phyloP scores from a whole-genome alignment of 1,140 invertebrate species.

The Hetaerina americana region DNA sequence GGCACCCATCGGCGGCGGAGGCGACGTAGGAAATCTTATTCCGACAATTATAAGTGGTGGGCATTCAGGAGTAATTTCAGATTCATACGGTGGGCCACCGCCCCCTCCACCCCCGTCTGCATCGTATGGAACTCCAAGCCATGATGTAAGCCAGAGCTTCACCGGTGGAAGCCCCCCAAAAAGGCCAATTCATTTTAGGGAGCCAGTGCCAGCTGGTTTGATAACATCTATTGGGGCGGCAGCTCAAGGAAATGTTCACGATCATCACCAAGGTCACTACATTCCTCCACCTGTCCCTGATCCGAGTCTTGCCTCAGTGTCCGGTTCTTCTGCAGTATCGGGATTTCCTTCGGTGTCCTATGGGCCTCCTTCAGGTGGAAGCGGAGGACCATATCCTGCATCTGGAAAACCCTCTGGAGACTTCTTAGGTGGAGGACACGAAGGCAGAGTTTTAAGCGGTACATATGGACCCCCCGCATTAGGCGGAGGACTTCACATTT shows the following conservation, averaged over 20 bases:
- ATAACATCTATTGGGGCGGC: constrained; percentile 42
- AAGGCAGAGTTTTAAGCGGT: background rate
- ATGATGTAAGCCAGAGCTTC: background rate
- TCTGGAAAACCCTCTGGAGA: background rate
- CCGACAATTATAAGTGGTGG: background rate
- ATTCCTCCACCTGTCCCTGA: constrained; percentile 48
- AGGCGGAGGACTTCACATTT: background rate
- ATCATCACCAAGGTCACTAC: constrained; percentile 31
- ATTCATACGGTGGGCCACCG: background rate
- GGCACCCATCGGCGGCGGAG: background rate
- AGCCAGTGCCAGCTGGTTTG: constrained; percentile 49
- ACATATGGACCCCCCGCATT: background rate
- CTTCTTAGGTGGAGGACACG: background rate
- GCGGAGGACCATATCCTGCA: constrained; percentile 1
- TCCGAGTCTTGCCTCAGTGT: constrained; percentile 13
- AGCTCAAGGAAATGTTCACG: constrained; percentile 25
- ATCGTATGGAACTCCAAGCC: background rate
- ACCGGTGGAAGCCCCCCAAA: background rate
- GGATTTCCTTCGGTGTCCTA: constrained; percentile 8
- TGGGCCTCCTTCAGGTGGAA: background rate
- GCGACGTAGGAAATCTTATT: background rate
- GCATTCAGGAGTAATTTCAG: background rate
- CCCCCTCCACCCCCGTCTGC: background rate
- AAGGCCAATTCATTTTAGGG: constrained; percentile 44
- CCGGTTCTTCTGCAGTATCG: constrained; percentile 11